Evolutionary conservation across 2,797 vertebrate genomes (phyloP).

Genomic region (Falco naumanni): DNA sequence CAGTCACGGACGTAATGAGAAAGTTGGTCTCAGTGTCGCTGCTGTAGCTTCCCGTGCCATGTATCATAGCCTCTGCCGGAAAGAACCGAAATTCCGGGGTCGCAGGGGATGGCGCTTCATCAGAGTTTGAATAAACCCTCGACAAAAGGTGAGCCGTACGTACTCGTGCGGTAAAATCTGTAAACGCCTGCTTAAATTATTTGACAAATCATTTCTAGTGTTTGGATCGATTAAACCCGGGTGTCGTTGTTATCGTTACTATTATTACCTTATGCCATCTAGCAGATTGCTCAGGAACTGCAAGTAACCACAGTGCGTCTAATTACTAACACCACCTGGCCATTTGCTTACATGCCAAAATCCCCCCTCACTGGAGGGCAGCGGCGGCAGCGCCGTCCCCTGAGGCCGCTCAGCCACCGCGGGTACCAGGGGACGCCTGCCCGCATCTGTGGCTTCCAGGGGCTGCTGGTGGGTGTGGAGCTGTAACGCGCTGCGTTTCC

Average conservation of each 20-base stretch:
- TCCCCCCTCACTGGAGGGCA: neutral
- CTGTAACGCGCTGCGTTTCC: neutral
- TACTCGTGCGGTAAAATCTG: neutral
- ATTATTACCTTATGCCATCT: conserved; percentile 50
- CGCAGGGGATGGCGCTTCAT: neutral
- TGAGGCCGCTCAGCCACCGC: neutral
- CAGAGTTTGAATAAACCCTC: neutral
- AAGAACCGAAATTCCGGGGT: neutral
- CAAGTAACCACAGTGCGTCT: neutral
- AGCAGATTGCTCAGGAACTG: conserved; percentile 45
- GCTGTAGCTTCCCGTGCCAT: neutral
- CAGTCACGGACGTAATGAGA: neutral
- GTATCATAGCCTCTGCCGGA: neutral
- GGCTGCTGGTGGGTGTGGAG: neutral
- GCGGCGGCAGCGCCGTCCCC: rapidly evolving
- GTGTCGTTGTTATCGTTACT: neutral
- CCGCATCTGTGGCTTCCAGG: neutral
- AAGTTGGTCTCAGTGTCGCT: neutral
- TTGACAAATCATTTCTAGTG: neutral
- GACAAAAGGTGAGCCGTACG: rapidly evolving
- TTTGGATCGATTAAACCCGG: neutral
- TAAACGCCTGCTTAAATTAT: neutral
- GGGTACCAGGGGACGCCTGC: neutral
- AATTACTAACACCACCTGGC: neutral
- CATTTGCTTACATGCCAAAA: neutral